phyloP scores from a whole-genome alignment of 2,113 vertebrate genomes.

The Nesoenas mayeri region DNA sequence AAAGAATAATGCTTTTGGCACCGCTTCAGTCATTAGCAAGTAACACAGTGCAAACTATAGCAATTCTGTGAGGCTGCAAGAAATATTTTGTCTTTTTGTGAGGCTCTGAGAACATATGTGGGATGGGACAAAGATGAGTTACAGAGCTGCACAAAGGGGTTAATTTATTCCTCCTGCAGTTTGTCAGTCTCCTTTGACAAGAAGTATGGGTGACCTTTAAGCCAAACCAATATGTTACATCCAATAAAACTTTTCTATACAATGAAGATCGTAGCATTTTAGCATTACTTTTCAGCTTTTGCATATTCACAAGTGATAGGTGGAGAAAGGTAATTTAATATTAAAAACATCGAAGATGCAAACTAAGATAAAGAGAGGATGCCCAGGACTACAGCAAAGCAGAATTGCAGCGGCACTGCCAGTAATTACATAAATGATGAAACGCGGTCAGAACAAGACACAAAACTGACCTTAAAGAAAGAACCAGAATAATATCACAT shows the following conservation, averaged over 20 bases:
- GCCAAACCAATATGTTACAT: constrained; percentile 13
- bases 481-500: neutral
- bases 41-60: neutral
- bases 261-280: neutral
- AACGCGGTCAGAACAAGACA: neutral
- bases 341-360: neutral
- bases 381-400: neutral
- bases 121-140: constrained; percentile 20
- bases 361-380: neutral
- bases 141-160: constrained; percentile 38
- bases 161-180: constrained; percentile 60
- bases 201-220: constrained; percentile 35
- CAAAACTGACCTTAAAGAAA: neutral
- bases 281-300: neutral
- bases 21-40: constrained; percentile 15
- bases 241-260: neutral
- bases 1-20: constrained; percentile 32
- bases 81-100: constrained; percentile 13
- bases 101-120: neutral
- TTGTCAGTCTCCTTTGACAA: constrained; percentile 44
- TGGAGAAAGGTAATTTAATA: neutral
- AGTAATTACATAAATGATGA: neutral
- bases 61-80: neutral
- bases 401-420: neutral
- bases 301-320: neutral